Percentiles rank a stretch among this genome's conserved stretches.
phyloP scores from a whole-genome alignment of 2,113 vertebrate genomes.

The Bubo scandiacus region DNA sequence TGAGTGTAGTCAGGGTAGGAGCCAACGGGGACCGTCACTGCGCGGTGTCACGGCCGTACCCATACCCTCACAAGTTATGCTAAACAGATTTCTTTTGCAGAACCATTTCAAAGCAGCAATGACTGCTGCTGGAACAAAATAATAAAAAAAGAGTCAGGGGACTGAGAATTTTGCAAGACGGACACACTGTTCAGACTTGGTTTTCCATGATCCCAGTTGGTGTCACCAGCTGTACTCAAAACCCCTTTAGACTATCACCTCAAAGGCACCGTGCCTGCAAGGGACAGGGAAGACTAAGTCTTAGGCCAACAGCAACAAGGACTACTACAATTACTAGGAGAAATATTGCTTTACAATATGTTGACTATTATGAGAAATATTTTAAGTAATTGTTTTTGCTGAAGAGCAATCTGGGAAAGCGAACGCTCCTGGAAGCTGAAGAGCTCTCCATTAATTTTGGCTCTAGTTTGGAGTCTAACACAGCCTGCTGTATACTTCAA shows the following conservation, averaged over 20 bases:
- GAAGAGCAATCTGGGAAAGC: conserved; percentile 11
- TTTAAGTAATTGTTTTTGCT: conserved; percentile 41
- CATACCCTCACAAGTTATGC: neutral
- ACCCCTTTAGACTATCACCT: fast-evolving
- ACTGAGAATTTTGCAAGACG: neutral
- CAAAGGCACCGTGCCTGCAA: neutral
- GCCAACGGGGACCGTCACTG: fast-evolving
- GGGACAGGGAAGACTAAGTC: neutral
- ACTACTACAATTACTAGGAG: neutral
- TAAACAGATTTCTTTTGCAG: neutral
- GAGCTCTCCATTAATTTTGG: conserved; percentile 56
- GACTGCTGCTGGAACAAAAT: neutral
- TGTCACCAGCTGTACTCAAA: neutral
- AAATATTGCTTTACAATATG: neutral
- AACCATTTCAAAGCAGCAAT: neutral
- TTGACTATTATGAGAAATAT: neutral
- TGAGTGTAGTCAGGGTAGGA: neutral
- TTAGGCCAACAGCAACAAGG: neutral
- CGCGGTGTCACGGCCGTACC: fast-evolving
- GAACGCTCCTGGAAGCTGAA: conserved; percentile 23
- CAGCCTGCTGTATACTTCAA: conserved; percentile 2
- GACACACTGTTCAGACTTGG: neutral
- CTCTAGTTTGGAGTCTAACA: neutral
- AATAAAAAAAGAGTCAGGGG: too few species aligned
- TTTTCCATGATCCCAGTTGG: neutral